A percentile compares a stretch with the other conserved stretches of the same genome.
Evolutionary conservation across 2,113 vertebrate species (phyloP).

Genomic region (Neomonachus schauinslandi): DNA sequence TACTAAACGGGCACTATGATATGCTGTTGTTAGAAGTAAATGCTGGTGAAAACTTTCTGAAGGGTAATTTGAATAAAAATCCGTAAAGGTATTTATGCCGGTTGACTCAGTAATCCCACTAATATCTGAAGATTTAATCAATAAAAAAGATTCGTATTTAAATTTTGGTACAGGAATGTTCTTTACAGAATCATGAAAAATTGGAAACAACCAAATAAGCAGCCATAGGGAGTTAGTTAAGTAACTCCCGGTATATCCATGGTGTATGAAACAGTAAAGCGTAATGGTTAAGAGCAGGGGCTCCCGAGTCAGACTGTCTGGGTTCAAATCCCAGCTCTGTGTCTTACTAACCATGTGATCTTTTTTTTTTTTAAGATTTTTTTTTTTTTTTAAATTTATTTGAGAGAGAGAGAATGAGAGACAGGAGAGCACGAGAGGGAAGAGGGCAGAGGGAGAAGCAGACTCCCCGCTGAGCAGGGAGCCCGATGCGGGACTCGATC

Average conservation of each 20-base stretch:
- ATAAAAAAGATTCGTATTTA: neutral
- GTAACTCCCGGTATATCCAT: neutral
- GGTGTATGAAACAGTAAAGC: neutral
- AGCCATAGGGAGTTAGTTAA: neutral
- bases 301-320: neutral
- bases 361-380: neutral
- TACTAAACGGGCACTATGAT: neutral
- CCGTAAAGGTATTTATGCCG: neutral
- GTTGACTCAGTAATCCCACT: constrained; percentile 43
- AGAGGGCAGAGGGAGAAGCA: too few relatives aligned
- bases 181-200: constrained; percentile 29
- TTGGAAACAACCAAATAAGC: neutral
- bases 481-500: too few relatives aligned
- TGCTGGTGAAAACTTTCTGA: constrained; percentile 2
- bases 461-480: too few relatives aligned
- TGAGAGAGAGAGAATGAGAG: too few relatives aligned
- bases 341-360: constrained; percentile 20
- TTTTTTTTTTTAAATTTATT: too few relatives aligned
- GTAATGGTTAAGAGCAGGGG: neutral
- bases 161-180: constrained; percentile 13
- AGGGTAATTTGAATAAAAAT: constrained; percentile 17
- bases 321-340: neutral
- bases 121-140: neutral
- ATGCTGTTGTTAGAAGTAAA: neutral
- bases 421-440: too few relatives aligned